Percentiles rank a stretch among this genome's conserved stretches.
These are phyloP conservation scores for Camponotus floridanus DNA, from an alignment of 1,140 invertebrate species.

Conservation along the genomic window DNA sequence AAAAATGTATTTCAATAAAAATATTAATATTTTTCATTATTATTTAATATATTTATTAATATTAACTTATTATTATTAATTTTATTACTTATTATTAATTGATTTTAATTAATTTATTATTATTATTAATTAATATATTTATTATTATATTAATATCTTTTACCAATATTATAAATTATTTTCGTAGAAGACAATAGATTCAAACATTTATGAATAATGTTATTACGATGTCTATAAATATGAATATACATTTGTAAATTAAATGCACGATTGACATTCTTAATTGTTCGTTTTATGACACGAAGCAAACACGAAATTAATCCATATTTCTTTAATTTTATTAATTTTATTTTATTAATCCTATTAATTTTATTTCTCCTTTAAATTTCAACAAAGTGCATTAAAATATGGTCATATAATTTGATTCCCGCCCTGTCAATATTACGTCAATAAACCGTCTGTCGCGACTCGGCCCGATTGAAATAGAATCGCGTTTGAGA, in stretches of 20 bases:
- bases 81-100: too few species aligned
- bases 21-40: not conserved
- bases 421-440: not conserved
- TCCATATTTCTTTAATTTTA: not conserved
- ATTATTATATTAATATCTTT: not conserved
- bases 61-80: too few species aligned
- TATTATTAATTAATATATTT: too few species aligned
- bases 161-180: not conserved
- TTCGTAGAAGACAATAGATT: conserved; percentile 1
- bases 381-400: conserved; percentile 6
- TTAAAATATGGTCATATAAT: not conserved
- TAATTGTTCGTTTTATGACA: conserved; percentile 10
- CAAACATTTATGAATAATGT: not conserved
- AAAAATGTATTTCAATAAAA: not conserved
- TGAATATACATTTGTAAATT: not conserved
- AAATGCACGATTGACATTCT: not conserved
- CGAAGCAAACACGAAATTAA: not conserved
- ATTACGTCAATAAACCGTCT: conserved; percentile 9
- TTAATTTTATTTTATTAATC: too few species aligned
- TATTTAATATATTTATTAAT: too few species aligned
- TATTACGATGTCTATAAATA: conserved; percentile 33
- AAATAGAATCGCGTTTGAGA: not conserved
- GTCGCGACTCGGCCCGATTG: not conserved
- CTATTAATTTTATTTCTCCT: not conserved
- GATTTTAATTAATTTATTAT: too few species aligned